Evolutionary conservation across 1,140 invertebrate species (phyloP), one percentile per base, ranked within the genome.

Genomic region (Drosophila virilis): DNA sequence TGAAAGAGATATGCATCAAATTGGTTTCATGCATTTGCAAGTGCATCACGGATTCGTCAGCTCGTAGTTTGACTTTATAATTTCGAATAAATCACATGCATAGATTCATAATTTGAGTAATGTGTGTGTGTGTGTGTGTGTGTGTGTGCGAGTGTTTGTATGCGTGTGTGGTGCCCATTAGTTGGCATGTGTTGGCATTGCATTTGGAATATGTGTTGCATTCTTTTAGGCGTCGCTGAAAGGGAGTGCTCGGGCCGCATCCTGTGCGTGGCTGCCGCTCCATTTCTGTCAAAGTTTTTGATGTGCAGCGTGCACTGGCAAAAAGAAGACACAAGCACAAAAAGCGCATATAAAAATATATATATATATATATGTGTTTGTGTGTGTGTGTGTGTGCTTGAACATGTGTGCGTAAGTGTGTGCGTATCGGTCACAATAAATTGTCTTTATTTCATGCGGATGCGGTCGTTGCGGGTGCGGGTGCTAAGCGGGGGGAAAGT

Each of bases 271-370:
- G 74, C 74, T 84, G 80, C 73, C 74, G 81, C 67, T 85, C 81
- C 77, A 85, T 38, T 85, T 85, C 61, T 85, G 81, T 85, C 81
- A 85, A 85, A 85, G 74, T 85, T 85, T 85, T 84, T 83, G 81
- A 85, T 78, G 81, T 85, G 74, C 54, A 55, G 62, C 51, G 52
- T 51, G 51, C 42, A 48, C 50, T 60, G 45, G 32, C 35, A 75
- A 70, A 51, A 50, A 65, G 58, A 83, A 58, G 69, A 48, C 33
- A 57, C 1, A 17, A 17, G 35, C 52, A 77, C 70, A 64, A 62
- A 68, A 77, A 73, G 72, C 80, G 68, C 82, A 52, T 77, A 62
- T 67, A 82, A 40, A 8, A 10, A 28, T 55, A 40, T 35, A 8
- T 42, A 38, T 42, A 50, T 40, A 60, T 37, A 22, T 17, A 17